Evolutionary conservation across 2,113 vertebrate species (phyloP).

Genomic region (Cariama cristata): DNA sequence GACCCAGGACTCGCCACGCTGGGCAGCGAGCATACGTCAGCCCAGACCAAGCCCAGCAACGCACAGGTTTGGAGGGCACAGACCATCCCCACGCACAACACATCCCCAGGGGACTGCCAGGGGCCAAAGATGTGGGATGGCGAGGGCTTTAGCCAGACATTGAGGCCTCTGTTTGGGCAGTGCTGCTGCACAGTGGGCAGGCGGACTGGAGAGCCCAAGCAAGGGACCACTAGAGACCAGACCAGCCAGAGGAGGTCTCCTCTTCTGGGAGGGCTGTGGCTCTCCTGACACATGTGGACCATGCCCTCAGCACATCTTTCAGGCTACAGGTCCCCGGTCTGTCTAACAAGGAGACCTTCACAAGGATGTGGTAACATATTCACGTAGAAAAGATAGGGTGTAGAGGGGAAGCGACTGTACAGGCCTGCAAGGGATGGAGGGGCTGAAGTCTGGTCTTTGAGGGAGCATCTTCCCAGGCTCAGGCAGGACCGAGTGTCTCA

Average conservation of each 20-base stretch:
- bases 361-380: not conserved
- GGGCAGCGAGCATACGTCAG: not conserved
- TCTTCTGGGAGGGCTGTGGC: not conserved
- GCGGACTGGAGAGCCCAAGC: not conserved
- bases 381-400: not conserved
- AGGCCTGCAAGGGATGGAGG: not conserved
- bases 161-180: not conserved
- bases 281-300: fast-evolving
- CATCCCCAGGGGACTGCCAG: not conserved
- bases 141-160: not conserved
- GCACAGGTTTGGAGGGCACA: not conserved
- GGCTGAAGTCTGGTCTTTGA: not conserved
- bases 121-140: fast-evolving
- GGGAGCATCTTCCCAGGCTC: not conserved
- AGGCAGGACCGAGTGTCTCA: not conserved
- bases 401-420: not conserved
- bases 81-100: fast-evolving
- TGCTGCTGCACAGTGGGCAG: not conserved
- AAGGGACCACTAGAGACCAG: not conserved
- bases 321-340: not conserved
- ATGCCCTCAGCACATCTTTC: not conserved
- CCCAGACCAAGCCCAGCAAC: not conserved
- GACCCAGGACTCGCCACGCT: fast-evolving
- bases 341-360: not conserved
- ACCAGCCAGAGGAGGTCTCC: not conserved